phyloP scores from a whole-genome alignment of 1,140 invertebrate genomes.

The Euwallacea similis region DNA sequence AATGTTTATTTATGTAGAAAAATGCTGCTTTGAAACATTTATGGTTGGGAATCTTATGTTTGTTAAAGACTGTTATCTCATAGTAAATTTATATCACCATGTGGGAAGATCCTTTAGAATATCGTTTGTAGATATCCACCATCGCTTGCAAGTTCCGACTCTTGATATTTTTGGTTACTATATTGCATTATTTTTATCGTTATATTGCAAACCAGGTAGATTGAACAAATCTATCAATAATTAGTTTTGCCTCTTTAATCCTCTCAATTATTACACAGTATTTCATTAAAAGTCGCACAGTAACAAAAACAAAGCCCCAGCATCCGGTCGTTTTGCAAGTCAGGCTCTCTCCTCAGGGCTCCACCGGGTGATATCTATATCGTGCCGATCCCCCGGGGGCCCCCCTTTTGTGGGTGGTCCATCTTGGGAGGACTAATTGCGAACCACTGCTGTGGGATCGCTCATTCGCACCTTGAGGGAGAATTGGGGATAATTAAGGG shows the following conservation, averaged over 20 bases:
- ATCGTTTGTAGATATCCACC: too few species aligned
- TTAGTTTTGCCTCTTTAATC: too few species aligned
- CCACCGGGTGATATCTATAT: slow-evolving; percentile 36
- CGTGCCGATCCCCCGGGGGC: slow-evolving; percentile 26
- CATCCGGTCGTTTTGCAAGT: slow-evolving; percentile 23
- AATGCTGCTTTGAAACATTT: not conserved
- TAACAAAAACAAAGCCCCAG: not conserved
- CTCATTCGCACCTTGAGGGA: slow-evolving; percentile 33
- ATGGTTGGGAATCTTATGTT: not conserved
- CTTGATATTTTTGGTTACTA: too few species aligned
- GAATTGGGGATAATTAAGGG: slow-evolving; percentile 21
- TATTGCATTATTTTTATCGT: too few species aligned
- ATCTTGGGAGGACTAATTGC: slow-evolving; percentile 23
- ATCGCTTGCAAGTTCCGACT: not conserved
- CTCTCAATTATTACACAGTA: too few species aligned
- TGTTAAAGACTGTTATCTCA: not conserved
- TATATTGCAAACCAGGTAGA: too few species aligned
- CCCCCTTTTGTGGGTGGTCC: slow-evolving; percentile 30
- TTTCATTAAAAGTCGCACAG: too few species aligned
- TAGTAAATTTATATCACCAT: too few species aligned
- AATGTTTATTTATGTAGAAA: not conserved
- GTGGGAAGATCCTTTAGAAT: too few species aligned
- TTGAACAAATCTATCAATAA: too few species aligned
- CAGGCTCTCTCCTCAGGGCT: slow-evolving; percentile 22
- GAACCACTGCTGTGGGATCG: slow-evolving; percentile 22